These are phyloP conservation scores for Parus major DNA, from an alignment of 2,113 vertebrate species.

Conservation along the genomic window DNA sequence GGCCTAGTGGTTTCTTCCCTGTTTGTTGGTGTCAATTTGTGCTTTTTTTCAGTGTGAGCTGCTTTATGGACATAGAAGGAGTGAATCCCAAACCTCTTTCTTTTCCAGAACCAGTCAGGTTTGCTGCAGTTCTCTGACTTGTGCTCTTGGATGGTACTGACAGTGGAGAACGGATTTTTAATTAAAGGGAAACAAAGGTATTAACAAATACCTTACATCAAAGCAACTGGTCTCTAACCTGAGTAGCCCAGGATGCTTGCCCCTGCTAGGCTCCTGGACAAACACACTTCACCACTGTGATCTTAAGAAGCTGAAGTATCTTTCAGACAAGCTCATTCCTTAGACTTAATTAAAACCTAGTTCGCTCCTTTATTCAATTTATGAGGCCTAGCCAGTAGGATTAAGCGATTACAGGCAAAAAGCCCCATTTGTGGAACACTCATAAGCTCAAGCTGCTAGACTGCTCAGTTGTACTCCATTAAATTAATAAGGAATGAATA, in stretches of 20 bases:
- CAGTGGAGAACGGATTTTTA: slow-evolving; percentile 61
- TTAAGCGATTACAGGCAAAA: slow-evolving; percentile 98
- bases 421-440: slow-evolving; percentile 91
- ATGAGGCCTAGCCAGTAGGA: slow-evolving; percentile 91
- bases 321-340: slow-evolving; percentile 80
- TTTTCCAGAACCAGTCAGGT: not conserved
- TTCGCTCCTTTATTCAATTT: slow-evolving; percentile 87
- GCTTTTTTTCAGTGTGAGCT: not conserved
- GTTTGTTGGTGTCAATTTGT: not conserved
- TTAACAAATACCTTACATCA: slow-evolving; percentile 66
- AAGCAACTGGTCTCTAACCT: slow-evolving; percentile 58
- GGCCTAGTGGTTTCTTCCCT: not conserved
- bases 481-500: slow-evolving; percentile 92
- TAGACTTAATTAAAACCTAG: slow-evolving; percentile 98
- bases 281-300: slow-evolving; percentile 72
- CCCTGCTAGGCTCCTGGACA: slow-evolving; percentile 65
- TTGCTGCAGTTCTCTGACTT: not conserved
- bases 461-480: slow-evolving; percentile 88
- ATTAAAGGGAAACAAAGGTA: slow-evolving; percentile 50
- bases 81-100: not conserved
- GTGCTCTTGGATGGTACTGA: not conserved
- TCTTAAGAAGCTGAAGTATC: slow-evolving; percentile 75
- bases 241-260: slow-evolving; percentile 35
- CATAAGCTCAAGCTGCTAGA: slow-evolving; percentile 87
- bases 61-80: not conserved